Conservation (phyloP, 2,888 invertebrate genomes). For the Temnothorax unifasciatus region DNA sequence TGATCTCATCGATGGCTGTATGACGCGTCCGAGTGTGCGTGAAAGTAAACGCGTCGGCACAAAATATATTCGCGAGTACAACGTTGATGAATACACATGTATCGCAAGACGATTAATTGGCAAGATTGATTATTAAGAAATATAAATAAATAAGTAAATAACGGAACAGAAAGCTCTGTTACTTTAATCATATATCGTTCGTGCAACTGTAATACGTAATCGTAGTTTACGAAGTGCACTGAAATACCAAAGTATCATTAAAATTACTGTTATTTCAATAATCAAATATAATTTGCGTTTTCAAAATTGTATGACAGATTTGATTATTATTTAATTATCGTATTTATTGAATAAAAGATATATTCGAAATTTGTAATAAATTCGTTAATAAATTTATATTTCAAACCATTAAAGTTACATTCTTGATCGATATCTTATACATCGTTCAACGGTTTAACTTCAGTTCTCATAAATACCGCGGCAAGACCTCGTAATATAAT, state of each 20-base stretch:
- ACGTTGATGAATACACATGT: slow-evolving; percentile 5
- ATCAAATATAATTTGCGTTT: background rate
- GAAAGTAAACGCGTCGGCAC: slow-evolving; percentile 17
- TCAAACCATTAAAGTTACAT: background rate
- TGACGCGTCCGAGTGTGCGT: background rate
- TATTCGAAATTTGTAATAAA: background rate
- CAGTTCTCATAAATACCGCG: slow-evolving; percentile 11
- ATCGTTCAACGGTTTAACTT: slow-evolving; percentile 21
- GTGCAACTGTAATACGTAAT: background rate
- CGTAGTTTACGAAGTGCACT: background rate
- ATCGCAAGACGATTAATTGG: slow-evolving; percentile 34
- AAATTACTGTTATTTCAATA: slow-evolving; percentile 3
- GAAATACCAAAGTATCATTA: background rate
- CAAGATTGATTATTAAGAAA: slow-evolving; percentile 2
- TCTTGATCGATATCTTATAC: slow-evolving; percentile 10
- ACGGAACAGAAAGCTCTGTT: background rate
- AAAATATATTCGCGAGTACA: background rate
- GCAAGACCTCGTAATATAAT: slow-evolving; percentile 48
- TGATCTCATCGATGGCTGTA: background rate
- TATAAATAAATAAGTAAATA: slow-evolving; percentile 32
- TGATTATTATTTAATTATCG: background rate
- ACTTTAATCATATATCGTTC: slow-evolving; percentile 7
- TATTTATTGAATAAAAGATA: background rate
- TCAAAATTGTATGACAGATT: background rate
- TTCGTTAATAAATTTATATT: background rate